phyloP scores from a whole-genome alignment of 2,797 vertebrate genomes.

The Brachyrhaphis roseni region DNA sequence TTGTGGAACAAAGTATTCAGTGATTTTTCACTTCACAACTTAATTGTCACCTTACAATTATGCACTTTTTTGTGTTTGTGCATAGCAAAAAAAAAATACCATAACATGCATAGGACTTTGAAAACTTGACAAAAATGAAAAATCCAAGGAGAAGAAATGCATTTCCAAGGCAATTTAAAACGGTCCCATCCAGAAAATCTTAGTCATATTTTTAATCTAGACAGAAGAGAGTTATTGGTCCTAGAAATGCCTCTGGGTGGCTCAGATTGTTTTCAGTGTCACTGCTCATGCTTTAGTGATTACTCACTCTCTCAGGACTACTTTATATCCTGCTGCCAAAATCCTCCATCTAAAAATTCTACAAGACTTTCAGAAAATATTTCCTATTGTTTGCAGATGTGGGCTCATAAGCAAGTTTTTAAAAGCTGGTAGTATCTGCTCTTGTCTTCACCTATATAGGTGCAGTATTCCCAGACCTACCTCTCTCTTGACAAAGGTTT shows the following conservation, averaged over 20 bases:
- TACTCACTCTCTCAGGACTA: constrained; percentile 5
- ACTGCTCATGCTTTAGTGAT: constrained; percentile 18
- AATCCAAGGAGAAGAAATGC: neutral
- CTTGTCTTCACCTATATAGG: neutral
- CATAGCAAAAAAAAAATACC: neutral
- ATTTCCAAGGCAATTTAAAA: neutral
- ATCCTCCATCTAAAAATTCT: neutral
- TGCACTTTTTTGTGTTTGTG: neutral
- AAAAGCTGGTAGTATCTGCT: constrained; percentile 1
- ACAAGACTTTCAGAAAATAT: constrained; percentile 7
- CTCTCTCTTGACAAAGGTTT: constrained; percentile 95
- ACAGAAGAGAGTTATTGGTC: constrained; percentile 6
- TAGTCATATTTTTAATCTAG: neutral
- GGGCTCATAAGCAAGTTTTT: neutral
- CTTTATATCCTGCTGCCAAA: constrained; percentile 5
- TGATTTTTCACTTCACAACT: neutral
- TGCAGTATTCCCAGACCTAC: constrained; percentile 65
- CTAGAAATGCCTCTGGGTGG: neutral
- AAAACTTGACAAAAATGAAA: neutral
- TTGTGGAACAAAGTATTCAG: neutral
- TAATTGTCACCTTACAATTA: neutral
- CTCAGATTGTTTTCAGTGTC: constrained; percentile 5
- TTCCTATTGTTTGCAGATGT: constrained; percentile 3
- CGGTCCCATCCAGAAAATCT: constrained; percentile 2
- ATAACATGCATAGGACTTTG: neutral